A percentile compares a stretch with the other conserved stretches of the same genome.
Conservation (phyloP, 2,888 invertebrate species). For the Fabriciana adippe region DNA sequence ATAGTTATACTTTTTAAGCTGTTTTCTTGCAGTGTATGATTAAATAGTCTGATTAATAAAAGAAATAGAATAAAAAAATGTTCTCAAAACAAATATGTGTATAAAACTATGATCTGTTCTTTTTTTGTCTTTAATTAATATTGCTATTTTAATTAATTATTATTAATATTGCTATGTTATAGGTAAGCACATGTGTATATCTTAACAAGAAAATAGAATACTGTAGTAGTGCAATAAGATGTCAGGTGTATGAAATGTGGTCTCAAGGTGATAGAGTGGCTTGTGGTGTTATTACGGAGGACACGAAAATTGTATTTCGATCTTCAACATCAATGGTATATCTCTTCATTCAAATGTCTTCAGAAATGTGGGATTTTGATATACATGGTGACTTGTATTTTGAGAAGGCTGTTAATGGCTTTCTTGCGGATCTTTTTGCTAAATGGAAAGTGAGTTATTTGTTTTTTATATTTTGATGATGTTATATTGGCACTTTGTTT, state of each 20-base stretch:
- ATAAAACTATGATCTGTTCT: too few species aligned
- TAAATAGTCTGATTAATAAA: too few species aligned
- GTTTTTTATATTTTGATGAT: neutral
- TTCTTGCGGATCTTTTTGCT: slow-evolving; percentile 96
- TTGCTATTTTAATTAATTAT: neutral
- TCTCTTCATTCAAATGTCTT: slow-evolving; percentile 98
- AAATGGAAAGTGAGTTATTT: slow-evolving; percentile 91
- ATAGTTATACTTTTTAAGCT: too few species aligned
- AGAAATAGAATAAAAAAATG: too few species aligned
- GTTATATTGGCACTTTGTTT: neutral
- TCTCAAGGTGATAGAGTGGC: slow-evolving; percentile 96
- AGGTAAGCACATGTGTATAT: slow-evolving; percentile 96
- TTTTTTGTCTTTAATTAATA: too few species aligned
- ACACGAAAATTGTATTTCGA: slow-evolving; percentile 98
- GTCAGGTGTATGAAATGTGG: slow-evolving; percentile 98
- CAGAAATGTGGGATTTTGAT: slow-evolving; percentile 99
- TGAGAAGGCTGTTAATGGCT: slow-evolving; percentile 98
- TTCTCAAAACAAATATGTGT: too few species aligned
- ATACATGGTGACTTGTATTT: slow-evolving; percentile 99
- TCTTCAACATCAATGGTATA: slow-evolving; percentile 99
- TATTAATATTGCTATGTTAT: slow-evolving; percentile 34
- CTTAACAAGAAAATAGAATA: slow-evolving; percentile 97
- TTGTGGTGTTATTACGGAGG: slow-evolving; percentile 96
- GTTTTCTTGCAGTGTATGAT: too few species aligned
- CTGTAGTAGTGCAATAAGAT: slow-evolving; percentile 91